These are phyloP conservation scores for Manacus vitellinus DNA, from an alignment of 2,113 vertebrate genomes.

Conservation along the genomic window DNA sequence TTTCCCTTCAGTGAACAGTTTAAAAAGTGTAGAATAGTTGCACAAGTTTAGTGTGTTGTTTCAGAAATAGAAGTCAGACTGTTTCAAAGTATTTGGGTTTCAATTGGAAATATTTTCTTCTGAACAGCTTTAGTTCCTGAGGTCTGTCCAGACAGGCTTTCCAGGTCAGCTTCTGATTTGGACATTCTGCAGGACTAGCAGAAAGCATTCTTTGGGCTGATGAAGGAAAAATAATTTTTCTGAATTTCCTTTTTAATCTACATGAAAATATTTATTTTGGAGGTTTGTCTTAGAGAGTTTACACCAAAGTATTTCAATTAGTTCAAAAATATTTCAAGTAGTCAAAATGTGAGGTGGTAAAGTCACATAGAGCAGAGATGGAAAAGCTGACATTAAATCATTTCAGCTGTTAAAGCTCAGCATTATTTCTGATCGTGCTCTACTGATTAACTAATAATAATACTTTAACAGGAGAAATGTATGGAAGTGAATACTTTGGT, in stretches of 20 bases:
- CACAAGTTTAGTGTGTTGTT: neutral
- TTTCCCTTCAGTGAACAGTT: neutral
- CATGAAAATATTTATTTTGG: neutral
- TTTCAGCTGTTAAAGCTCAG: neutral
- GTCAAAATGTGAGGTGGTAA: neutral
- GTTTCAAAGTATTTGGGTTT: neutral
- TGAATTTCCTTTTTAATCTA: neutral
- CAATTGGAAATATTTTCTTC: neutral
- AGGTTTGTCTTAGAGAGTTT: neutral
- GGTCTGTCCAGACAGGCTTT: neutral
- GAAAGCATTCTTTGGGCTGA: neutral
- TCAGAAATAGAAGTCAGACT: neutral
- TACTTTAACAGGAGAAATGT: slow-evolving; percentile 10
- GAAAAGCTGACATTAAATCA: neutral
- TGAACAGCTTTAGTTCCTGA: neutral
- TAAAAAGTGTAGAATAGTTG: neutral
- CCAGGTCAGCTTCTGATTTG: neutral
- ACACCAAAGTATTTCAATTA: neutral
- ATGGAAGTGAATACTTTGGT: slow-evolving; percentile 18
- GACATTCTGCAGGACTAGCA: neutral
- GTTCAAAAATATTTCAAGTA: neutral
- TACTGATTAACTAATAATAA: slow-evolving; percentile 49
- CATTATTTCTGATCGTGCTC: slow-evolving; percentile 14
- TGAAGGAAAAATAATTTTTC: neutral
- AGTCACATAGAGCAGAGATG: neutral